Conservation (phyloP, 2,888 invertebrate species). For the Protodeltote pygarga region DNA sequence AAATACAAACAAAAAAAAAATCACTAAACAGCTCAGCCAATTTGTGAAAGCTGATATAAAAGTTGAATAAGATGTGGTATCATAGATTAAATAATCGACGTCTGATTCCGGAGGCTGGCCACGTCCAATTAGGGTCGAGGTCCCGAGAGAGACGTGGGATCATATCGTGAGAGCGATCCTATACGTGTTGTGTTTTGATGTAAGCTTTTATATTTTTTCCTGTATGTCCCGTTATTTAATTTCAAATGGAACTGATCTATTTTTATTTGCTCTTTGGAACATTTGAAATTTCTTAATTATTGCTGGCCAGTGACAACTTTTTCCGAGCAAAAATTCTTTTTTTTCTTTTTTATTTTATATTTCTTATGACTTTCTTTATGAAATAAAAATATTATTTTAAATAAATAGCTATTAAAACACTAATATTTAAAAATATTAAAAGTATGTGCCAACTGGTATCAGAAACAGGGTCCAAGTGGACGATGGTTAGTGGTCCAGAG, state of each 20-base stretch:
- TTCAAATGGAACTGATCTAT: constrained; percentile 17
- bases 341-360: no score
- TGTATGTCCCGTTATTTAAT: constrained; percentile 36
- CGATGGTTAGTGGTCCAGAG: no score
- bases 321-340: no score
- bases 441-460: no score
- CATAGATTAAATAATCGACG: constrained; percentile 76
- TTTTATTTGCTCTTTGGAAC: constrained; percentile 4
- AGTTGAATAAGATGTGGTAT: constrained; percentile 58
- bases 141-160: constrained; percentile 68
- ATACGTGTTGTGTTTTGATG: constrained; percentile 43
- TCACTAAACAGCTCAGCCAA: constrained; percentile 36
- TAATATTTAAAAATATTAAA: no score
- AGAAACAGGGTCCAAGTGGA: no score
- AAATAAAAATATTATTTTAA: no score
- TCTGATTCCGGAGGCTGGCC: constrained; percentile 73
- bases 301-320: no score
- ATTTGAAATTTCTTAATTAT: no score
- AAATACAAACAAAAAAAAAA: constrained; percentile 24
- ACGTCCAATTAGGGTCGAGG: constrained; percentile 78
- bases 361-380: no score
- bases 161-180: constrained; percentile 59
- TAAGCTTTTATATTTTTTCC: constrained; percentile 41
- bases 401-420: no score
- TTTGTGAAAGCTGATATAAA: constrained; percentile 48